phyloP scores from a whole-genome alignment of 92 coral and sea anemone genomes.

The Actinostola sp. region DNA sequence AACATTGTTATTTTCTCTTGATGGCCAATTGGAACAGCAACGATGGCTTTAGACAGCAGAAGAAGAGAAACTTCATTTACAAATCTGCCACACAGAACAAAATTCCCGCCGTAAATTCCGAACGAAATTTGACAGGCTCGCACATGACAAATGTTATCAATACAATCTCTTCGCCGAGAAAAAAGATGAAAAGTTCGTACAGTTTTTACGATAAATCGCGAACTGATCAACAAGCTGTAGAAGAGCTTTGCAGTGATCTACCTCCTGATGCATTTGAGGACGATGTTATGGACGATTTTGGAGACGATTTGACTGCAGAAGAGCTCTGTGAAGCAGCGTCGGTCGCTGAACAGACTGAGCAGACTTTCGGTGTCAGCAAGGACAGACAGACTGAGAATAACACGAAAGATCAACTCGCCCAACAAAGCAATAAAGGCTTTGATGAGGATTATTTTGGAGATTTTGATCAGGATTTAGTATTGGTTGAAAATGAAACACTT shows the following conservation, averaged over 20 bases:
- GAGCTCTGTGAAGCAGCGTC: slow-evolving; percentile 71
- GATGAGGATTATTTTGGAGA: slow-evolving; percentile 12
- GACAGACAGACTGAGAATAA: background rate
- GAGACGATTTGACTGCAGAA: slow-evolving; percentile 75
- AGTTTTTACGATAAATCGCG: slow-evolving; percentile 25
- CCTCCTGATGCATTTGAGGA: slow-evolving; percentile 83
- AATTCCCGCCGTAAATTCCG: slow-evolving; percentile 14
- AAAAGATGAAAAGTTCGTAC: slow-evolving; percentile 61
- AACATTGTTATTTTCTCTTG: background rate
- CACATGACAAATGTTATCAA: background rate
- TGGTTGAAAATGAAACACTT: background rate
- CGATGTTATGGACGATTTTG: slow-evolving; percentile 67
- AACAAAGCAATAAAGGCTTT: background rate
- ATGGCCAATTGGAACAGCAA: slow-evolving; percentile 54
- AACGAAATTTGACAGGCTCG: slow-evolving; percentile 9
- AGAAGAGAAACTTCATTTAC: slow-evolving; percentile 72
- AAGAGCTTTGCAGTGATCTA: slow-evolving; percentile 66
- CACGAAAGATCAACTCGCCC: background rate
- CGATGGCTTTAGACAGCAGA: slow-evolving; percentile 50
- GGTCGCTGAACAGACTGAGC: slow-evolving; percentile 49
- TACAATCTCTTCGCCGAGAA: slow-evolving; percentile 43
- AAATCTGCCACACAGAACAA: slow-evolving; percentile 45
- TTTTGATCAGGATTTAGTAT: slow-evolving; percentile 3
- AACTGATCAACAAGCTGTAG: slow-evolving; percentile 56
- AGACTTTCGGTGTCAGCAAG: slow-evolving; percentile 9